A percentile compares a stretch with the other conserved stretches of the same genome.
Evolutionary conservation across 92 coral and sea anemone species (phyloP).

Genomic region (Montipora capitata): DNA sequence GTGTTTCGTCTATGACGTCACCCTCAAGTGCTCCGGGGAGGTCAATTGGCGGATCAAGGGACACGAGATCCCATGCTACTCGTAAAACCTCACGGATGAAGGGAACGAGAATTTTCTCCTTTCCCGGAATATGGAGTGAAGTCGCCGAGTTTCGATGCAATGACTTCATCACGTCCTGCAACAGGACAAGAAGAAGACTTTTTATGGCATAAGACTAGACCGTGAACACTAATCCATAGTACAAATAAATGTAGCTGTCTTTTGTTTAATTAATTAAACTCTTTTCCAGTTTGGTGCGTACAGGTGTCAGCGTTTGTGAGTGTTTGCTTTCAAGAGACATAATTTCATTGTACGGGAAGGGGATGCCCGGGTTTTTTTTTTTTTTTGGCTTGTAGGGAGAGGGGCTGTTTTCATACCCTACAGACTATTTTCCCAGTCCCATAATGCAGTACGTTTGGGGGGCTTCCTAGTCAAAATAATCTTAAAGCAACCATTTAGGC

Average conservation of each 20-base stretch:
- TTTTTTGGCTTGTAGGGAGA: too few species aligned
- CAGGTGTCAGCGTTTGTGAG: too few species aligned
- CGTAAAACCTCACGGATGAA: conserved; percentile 83
- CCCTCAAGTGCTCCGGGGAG: conserved; percentile 88
- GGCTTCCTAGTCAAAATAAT: neutral
- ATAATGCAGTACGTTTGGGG: too few species aligned
- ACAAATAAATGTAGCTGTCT: neutral
- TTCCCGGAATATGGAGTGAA: conserved; percentile 70
- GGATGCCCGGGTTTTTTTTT: too few species aligned
- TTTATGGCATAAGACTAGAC: too few species aligned
- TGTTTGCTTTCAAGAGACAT: too few species aligned
- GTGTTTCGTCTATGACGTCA: conserved; percentile 87
- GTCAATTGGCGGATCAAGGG: conserved; percentile 90
- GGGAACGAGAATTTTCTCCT: conserved; percentile 74
- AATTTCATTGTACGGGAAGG: too few species aligned
- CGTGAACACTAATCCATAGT: neutral
- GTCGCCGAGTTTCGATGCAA: conserved; percentile 83
- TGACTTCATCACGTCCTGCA: conserved; percentile 79
- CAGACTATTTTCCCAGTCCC: too few species aligned
- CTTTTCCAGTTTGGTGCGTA: too few species aligned
- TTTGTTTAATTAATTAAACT: too few species aligned
- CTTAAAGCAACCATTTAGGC: neutral
- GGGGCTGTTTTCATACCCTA: too few species aligned
- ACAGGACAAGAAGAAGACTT: neutral
- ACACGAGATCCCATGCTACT: conserved; percentile 82